Percentiles rank a stretch among this genome's conserved stretches.
These are phyloP conservation scores for Drosophila nigrodunni DNA, from an alignment of 1,140 invertebrate genomes.

Conservation along the genomic window DNA sequence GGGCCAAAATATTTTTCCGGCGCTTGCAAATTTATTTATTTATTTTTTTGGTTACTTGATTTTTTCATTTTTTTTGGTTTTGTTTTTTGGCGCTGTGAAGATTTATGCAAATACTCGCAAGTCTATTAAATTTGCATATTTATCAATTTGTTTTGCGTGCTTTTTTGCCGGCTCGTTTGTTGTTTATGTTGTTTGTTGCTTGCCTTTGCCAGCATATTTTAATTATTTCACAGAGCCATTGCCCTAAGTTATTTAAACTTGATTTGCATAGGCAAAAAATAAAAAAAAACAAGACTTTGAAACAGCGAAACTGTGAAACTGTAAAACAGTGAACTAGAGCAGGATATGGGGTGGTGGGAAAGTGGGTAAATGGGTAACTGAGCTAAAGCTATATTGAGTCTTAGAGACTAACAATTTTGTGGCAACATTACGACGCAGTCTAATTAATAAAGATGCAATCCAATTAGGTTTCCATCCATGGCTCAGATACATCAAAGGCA, in stretches of 20 bases:
- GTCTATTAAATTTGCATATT: conserved; percentile 83
- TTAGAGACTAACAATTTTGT: conserved; percentile 21
- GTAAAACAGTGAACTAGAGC: not conserved
- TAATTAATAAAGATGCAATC: conserved; percentile 80
- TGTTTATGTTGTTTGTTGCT: conserved; percentile 67
- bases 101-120: conserved; percentile 78
- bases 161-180: conserved; percentile 38
- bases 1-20: conserved; percentile 4
- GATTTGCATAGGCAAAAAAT: conserved; percentile 57
- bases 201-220: conserved; percentile 77
- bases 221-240: conserved; percentile 64
- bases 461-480: conserved; percentile 53
- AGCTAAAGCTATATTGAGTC: not conserved
- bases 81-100: conserved; percentile 53
- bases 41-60: conserved; percentile 42
- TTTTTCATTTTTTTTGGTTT: conserved; percentile 9
- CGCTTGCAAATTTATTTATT: conserved; percentile 67
- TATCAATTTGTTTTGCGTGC: conserved; percentile 76
- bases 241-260: conserved; percentile 63
- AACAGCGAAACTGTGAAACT: not conserved
- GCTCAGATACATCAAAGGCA: conserved; percentile 63
- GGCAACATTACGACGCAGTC: conserved; percentile 47
- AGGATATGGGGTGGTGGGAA: not conserved
- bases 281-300: not conserved
- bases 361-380: not conserved